Conservation (phyloP, 30 jellyfish, hydroid and myxozoan genomes). For the Aurelia aurita region DNA sequence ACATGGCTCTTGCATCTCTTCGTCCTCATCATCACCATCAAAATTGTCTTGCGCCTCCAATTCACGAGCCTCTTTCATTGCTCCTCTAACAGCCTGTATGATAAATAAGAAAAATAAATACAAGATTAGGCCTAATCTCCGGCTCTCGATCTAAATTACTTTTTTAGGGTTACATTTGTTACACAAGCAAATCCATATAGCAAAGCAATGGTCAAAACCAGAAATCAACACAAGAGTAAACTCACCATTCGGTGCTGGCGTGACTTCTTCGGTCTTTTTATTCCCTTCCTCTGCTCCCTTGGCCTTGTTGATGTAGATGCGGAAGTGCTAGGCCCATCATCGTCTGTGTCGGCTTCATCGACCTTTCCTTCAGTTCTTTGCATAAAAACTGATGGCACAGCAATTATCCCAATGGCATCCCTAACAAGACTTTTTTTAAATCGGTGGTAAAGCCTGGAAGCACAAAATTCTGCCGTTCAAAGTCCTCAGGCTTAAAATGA, state of each 20-base stretch:
- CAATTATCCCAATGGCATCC: background rate
- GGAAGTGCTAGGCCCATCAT: slow-evolving; percentile 13
- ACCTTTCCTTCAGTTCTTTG: background rate
- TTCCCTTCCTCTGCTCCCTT: background rate
- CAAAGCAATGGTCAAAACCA: background rate
- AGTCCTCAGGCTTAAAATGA: slow-evolving; percentile 7
- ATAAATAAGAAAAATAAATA: too few species aligned
- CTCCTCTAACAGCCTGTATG: too few species aligned
- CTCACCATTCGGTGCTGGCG: slow-evolving; percentile 12
- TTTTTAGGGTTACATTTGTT: background rate
- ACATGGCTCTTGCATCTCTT: too few species aligned
- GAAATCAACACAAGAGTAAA: background rate
- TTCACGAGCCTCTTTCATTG: too few species aligned
- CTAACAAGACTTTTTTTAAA: background rate
- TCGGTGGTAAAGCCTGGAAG: background rate
- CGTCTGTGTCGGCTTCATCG: background rate
- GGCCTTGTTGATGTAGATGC: background rate
- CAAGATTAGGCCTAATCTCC: too few species aligned
- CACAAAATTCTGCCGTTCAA: background rate
- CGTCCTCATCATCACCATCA: too few species aligned
- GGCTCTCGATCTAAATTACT: background rate
- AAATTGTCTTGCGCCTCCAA: too few species aligned
- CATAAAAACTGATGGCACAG: background rate
- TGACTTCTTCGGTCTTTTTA: background rate
- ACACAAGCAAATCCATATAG: background rate